phyloP scores from a whole-genome alignment of 1,140 invertebrate genomes.

The Hyphantria cunea region DNA sequence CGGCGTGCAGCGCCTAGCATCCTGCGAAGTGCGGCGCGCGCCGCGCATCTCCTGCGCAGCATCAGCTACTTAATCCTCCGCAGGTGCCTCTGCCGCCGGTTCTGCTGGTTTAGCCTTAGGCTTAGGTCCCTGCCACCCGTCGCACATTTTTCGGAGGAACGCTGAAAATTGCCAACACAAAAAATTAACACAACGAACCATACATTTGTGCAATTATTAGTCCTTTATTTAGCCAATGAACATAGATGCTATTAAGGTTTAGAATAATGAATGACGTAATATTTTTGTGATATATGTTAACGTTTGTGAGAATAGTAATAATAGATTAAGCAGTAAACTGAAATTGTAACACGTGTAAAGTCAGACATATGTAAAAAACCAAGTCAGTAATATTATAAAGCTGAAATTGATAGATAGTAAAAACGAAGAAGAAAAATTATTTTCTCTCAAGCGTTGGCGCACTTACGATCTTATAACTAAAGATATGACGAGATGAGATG shows the following conservation, averaged over 20 bases:
- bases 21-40: constrained; percentile 29
- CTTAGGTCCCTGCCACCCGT: constrained; percentile 75
- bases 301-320: constrained; percentile 14
- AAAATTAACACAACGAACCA: no score
- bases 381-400: constrained; percentile 9
- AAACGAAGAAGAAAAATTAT: constrained; percentile 40
- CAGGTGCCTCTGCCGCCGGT: constrained; percentile 66
- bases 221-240: no score
- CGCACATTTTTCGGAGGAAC: constrained; percentile 88
- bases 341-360: constrained; percentile 7
- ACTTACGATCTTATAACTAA: constrained; percentile 84
- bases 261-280: no score
- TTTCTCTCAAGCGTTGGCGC: constrained; percentile 26
- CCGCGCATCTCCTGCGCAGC: constrained; percentile 30
- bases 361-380: constrained; percentile 4
- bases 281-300: neutral
- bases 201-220: no score
- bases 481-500: constrained; percentile 69
- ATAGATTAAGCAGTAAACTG: constrained; percentile 16
- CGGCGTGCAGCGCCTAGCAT: constrained; percentile 43
- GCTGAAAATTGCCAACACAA: constrained; percentile 73
- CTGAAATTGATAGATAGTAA: constrained; percentile 12
- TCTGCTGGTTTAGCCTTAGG: constrained; percentile 49
- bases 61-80: constrained; percentile 51
- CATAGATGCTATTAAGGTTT: no score